Conservation (phyloP, 2,113 vertebrate genomes). For the Corythornis vintsioides region DNA sequence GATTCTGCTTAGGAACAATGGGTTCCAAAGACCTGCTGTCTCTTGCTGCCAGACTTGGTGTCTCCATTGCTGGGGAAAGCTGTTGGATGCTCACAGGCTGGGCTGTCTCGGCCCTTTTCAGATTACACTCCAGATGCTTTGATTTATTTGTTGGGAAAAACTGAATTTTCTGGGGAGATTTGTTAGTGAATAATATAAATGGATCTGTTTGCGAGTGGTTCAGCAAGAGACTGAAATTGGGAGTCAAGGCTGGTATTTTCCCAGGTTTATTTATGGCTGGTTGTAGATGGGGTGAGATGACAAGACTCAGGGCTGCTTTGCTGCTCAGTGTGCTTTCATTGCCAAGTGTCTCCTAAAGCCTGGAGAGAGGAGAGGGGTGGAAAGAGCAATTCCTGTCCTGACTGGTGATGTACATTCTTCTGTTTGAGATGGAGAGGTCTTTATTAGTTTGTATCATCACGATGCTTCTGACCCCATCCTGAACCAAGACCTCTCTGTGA, state of each 20-base stretch:
- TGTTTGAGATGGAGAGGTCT: not conserved
- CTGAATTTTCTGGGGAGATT: not conserved
- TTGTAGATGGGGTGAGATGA: not conserved
- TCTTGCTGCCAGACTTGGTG: not conserved
- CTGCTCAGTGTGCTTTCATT: not conserved
- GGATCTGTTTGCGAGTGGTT: not conserved
- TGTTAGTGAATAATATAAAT: not conserved
- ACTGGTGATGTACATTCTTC: not conserved
- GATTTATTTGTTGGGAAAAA: not conserved
- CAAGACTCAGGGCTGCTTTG: not conserved
- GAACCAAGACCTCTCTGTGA: not conserved
- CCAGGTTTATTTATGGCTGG: not conserved
- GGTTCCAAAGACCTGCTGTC: not conserved
- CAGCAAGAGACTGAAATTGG: not conserved
- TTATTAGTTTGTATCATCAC: not conserved
- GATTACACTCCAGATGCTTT: not conserved
- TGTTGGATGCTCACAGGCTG: not conserved
- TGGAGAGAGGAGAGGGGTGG: not conserved
- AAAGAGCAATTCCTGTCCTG: not conserved
- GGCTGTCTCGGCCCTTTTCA: not conserved
- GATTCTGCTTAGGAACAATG: not conserved
- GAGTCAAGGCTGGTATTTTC: not conserved
- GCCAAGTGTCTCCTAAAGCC: not conserved
- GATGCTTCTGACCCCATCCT: not conserved
- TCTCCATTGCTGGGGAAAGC: not conserved